These are phyloP conservation scores for Meta bourneti DNA, from an alignment of 2,888 invertebrate species.

Conservation along the genomic window DNA sequence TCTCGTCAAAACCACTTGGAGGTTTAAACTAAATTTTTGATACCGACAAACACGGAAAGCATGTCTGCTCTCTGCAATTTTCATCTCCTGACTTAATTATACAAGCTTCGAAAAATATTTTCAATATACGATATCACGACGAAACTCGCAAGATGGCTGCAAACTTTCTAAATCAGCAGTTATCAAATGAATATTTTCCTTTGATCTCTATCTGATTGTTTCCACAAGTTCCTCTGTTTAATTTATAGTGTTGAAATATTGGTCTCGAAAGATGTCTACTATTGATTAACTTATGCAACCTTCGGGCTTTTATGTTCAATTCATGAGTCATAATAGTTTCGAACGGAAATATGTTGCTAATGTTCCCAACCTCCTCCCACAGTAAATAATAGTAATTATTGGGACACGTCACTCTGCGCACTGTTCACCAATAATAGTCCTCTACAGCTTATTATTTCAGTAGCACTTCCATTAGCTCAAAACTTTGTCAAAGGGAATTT, in stretches of 20 bases:
- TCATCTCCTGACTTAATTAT: too few relatives aligned
- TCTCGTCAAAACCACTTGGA: too few relatives aligned
- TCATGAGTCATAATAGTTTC: constrained; percentile 51
- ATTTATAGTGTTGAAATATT: constrained; percentile 11
- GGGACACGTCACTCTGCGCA: not conserved
- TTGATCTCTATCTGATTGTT: constrained; percentile 1
- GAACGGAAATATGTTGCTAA: not conserved
- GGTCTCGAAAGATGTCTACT: constrained; percentile 3
- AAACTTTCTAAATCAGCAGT: too few relatives aligned
- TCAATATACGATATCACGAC: too few relatives aligned
- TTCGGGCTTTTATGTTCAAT: constrained; percentile 55
- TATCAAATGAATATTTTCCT: not conserved
- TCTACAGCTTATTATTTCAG: not conserved
- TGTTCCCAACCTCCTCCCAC: not conserved
- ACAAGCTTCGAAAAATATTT: too few relatives aligned
- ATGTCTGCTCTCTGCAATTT: too few relatives aligned
- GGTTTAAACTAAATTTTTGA: too few relatives aligned
- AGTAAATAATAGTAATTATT: constrained; percentile 27
- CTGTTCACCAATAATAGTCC: not conserved
- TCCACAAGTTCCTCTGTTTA: constrained; percentile 12
- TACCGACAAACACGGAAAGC: too few relatives aligned
- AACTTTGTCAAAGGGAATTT: not conserved
- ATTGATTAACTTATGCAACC: constrained; percentile 11
- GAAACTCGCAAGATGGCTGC: too few relatives aligned
- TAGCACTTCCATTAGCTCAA: not conserved